phyloP scores from a whole-genome alignment of 2,797 vertebrate genomes.

The Paedocypris micromegethes region DNA sequence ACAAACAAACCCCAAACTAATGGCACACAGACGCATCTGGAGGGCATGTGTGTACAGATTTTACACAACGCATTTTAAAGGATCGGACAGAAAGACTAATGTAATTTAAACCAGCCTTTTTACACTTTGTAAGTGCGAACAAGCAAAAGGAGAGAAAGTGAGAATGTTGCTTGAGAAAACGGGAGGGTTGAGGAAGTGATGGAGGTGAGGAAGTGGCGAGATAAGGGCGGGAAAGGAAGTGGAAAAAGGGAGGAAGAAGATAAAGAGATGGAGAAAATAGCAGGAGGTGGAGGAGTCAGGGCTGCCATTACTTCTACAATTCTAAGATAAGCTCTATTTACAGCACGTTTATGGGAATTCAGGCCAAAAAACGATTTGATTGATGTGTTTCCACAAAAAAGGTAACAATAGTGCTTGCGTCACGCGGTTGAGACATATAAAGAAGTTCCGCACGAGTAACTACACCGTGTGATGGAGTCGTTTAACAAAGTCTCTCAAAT shows the following conservation, averaged over 20 bases:
- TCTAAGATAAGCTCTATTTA: constrained; percentile 9
- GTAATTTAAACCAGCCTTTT: not conserved
- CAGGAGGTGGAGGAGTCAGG: constrained; percentile 4
- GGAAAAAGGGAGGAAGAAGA: constrained; percentile 15
- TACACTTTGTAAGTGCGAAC: constrained; percentile 41
- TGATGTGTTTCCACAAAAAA: constrained; percentile 6
- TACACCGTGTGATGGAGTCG: not conserved
- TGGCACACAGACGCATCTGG: constrained; percentile 50
- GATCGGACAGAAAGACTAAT: constrained; percentile 1
- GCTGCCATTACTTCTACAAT: not conserved
- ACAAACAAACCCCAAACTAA: constrained; percentile 41
- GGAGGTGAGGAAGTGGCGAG: constrained; percentile 31
- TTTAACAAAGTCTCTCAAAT: too few relatives aligned
- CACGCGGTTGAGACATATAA: not conserved
- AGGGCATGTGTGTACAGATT: not conserved
- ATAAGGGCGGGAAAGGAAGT: constrained; percentile 26
- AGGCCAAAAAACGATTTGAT: constrained; percentile 8
- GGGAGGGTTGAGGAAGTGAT: constrained; percentile 17
- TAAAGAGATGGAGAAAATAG: constrained; percentile 18
- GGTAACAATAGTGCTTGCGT: not conserved
- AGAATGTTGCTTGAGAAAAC: not conserved
- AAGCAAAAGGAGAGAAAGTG: too few relatives aligned
- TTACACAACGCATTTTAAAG: constrained; percentile 1
- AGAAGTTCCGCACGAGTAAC: not conserved
- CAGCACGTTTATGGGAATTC: not conserved